Evolutionary conservation across 2,888 invertebrate species (phyloP), one percentile per base, ranked within the genome.

Genomic region (Phymatocera aterrima): DNA sequence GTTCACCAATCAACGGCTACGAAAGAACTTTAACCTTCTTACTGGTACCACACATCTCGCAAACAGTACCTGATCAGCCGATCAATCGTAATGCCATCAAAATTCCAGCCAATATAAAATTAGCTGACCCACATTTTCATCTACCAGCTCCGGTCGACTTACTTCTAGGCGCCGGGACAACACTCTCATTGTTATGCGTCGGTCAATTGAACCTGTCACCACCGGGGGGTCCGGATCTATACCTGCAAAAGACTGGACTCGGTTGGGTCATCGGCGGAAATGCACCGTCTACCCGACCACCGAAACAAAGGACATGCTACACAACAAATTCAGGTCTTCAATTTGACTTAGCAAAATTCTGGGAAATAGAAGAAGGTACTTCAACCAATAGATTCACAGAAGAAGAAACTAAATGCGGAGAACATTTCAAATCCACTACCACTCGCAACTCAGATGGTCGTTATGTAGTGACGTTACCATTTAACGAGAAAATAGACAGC

Each of bases 201-300:
- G 83, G 83, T 5, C 81, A 81, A 15, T 78, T 81, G 1, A 51
- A 80, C 40, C 18, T 81, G 0, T 75, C 80, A 0, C 0, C 40
- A 21, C 3, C 60, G 0, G 34, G 31, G 3, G 60, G 57, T 8
- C 57, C 57, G 10, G 57, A 57, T 57, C 24, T 57, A 2, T 34
- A 40, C n/a, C 28, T 81, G 1, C 82, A 81, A 54, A 78, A 79
- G 37, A 79, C 81, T 2, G 78, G 65, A 64, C 74, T 81, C 0
- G 82, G 81, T 21, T 82, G 81, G 82, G 51, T 82, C n/a, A 60
- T 82, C 65, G 81, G 79, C 0, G 79, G 80, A 21, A 78, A 51
- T 28, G 40, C 60, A 15, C 43, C 64, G 31, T 40, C 65, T 15
- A 40, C 0, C 18, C 15, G 15, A 48, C 34, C 37, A 40, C 5